A percentile compares a stretch with the other conserved stretches of the same genome.
Conservation (phyloP, 2,888 invertebrate genomes). For the Schizaphis graminum region DNA sequence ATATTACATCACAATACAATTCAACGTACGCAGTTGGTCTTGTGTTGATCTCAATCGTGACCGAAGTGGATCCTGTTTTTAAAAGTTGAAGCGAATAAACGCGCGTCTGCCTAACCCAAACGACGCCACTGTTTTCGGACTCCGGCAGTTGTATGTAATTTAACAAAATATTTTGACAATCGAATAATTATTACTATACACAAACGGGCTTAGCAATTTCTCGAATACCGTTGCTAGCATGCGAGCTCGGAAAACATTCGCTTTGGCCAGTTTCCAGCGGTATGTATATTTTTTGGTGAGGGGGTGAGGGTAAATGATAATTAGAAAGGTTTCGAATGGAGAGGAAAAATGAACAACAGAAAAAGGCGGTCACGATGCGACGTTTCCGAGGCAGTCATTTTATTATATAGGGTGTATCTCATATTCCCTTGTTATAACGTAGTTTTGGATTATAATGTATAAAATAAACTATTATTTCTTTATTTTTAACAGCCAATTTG, state of each 20-base stretch:
- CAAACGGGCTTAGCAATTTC: not conserved
- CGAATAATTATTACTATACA: not conserved
- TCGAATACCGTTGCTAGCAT: not conserved
- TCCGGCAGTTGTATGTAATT: not conserved
- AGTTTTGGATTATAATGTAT: not conserved
- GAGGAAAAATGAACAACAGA: not conserved
- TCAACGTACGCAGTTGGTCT: not conserved
- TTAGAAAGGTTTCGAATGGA: not conserved
- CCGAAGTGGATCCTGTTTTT: not conserved
- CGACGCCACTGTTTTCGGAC: not conserved
- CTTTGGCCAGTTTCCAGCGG: constrained; percentile 36
- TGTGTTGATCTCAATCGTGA: not conserved
- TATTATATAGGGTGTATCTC: not conserved
- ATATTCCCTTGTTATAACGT: not conserved
- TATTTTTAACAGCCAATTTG: not conserved
- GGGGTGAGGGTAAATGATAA: not conserved
- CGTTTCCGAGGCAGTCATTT: not conserved
- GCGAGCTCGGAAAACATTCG: not conserved
- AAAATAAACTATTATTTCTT: not conserved
- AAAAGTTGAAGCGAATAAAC: not conserved
- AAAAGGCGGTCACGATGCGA: not conserved
- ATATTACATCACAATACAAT: not conserved
- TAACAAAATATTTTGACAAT: constrained; percentile 5
- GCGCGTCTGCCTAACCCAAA: not conserved
- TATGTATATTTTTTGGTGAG: not conserved